Conservation (phyloP, 2,797 vertebrate genomes). For the Clarias platycephalus region DNA sequence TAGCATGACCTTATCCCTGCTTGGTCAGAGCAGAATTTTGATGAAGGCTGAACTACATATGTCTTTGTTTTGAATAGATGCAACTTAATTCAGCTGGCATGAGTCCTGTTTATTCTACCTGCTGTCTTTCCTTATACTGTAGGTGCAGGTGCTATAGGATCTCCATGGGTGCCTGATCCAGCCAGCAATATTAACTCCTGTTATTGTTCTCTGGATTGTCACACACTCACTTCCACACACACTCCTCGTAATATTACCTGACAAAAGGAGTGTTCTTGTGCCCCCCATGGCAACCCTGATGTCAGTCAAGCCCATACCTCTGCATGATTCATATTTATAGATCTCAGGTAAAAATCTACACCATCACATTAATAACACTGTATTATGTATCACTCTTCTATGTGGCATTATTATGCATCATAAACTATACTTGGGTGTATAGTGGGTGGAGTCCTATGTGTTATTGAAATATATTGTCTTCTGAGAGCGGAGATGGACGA, state of each 20-base stretch:
- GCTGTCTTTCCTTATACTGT: slow-evolving; percentile 38
- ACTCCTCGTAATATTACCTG: slow-evolving; percentile 37
- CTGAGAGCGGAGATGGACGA: not conserved
- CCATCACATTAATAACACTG: slow-evolving; percentile 33
- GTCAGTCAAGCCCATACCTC: slow-evolving; percentile 40
- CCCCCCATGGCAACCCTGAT: slow-evolving; percentile 49
- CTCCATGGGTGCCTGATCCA: slow-evolving; percentile 49
- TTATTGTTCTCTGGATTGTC: slow-evolving; percentile 55
- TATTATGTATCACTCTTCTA: not conserved
- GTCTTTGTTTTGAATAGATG: slow-evolving; percentile 46
- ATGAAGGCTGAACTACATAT: slow-evolving; percentile 50
- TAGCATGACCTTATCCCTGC: slow-evolving; percentile 41
- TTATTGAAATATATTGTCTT: not conserved
- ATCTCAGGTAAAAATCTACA: slow-evolving; percentile 36
- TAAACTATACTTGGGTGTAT: not conserved
- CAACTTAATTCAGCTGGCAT: slow-evolving; percentile 41
- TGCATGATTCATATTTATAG: slow-evolving; percentile 37
- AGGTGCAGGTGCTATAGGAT: slow-evolving; percentile 31
- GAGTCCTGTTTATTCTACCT: slow-evolving; percentile 31
- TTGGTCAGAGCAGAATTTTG: slow-evolving; percentile 42
- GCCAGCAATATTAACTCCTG: slow-evolving; percentile 53
- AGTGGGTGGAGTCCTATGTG: not conserved
- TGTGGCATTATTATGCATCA: not conserved
- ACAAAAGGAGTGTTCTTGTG: slow-evolving; percentile 34
- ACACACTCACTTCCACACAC: slow-evolving; percentile 44